These are phyloP conservation scores for Eulacestoma nigropectus DNA, from an alignment of 2,113 vertebrate species.

Conservation along the genomic window DNA sequence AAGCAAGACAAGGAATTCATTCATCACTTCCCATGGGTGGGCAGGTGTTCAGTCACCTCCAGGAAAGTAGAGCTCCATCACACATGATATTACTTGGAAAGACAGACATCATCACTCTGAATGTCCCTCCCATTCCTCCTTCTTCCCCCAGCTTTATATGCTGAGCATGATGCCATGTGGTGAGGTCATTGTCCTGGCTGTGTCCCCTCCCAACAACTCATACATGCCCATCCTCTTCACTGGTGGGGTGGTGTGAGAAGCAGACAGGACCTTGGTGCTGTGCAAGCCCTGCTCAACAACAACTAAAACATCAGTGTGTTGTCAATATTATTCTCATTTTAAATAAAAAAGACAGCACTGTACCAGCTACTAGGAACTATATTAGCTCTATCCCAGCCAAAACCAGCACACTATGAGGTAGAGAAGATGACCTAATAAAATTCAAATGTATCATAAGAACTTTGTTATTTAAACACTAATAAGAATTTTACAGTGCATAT, in stretches of 20 bases:
- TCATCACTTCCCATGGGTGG: background rate
- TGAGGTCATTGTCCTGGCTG: background rate
- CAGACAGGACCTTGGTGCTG: background rate
- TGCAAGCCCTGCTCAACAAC: background rate
- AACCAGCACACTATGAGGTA: background rate
- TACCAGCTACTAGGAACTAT: background rate
- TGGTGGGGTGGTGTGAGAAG: background rate
- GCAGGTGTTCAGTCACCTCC: background rate
- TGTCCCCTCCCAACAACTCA: background rate
- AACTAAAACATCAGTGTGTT: background rate
- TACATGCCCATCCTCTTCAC: accelerated
- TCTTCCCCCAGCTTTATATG: background rate
- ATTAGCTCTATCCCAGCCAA: background rate
- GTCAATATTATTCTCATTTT: background rate
- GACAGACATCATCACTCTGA: background rate
- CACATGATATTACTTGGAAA: background rate
- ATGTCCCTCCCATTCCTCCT: background rate
- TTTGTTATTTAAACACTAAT: background rate
- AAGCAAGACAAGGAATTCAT: background rate
- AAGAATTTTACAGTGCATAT: background rate
- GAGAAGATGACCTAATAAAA: background rate
- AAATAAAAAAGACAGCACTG: background rate
- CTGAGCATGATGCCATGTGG: background rate
- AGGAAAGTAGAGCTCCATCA: background rate
- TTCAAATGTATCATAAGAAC: background rate